These are phyloP conservation scores for Xanthorhoe designata DNA, from an alignment of 2,888 invertebrate genomes.

Conservation along the genomic window DNA sequence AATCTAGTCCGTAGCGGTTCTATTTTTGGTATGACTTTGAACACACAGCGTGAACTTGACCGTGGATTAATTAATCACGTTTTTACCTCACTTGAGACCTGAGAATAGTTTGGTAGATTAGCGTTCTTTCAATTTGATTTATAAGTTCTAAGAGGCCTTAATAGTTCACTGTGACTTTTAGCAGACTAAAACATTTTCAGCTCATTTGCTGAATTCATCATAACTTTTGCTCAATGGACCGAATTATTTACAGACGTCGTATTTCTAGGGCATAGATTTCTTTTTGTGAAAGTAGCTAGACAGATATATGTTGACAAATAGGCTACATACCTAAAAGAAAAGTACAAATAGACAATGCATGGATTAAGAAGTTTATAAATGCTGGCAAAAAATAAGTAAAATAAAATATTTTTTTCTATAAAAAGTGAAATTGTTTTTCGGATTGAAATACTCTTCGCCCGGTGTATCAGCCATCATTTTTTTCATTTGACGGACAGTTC, in stretches of 20 bases:
- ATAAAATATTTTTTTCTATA: too few relatives aligned
- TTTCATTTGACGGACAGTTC: neutral
- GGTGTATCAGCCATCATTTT: neutral
- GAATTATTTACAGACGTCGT: constrained; percentile 5
- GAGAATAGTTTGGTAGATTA: constrained; percentile 33
- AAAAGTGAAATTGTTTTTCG: too few relatives aligned
- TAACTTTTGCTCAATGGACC: constrained; percentile 7
- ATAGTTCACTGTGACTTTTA: constrained; percentile 9
- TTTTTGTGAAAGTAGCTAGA: neutral
- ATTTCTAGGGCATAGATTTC: neutral
- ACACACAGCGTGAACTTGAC: constrained; percentile 38
- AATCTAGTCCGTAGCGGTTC: constrained; percentile 1
- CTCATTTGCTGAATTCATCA: neutral
- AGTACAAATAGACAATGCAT: too few relatives aligned
- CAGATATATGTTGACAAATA: neutral
- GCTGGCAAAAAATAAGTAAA: neutral
- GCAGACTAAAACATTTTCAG: neutral
- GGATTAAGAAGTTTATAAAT: too few relatives aligned
- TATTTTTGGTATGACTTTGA: constrained; percentile 2
- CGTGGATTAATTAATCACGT: constrained; percentile 44
- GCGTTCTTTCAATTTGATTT: constrained; percentile 39
- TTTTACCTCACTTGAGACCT: constrained; percentile 39
- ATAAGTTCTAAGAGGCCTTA: constrained; percentile 20
- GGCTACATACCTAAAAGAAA: neutral
- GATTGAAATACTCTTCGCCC: too few relatives aligned